Conservation (phyloP, 1,140 invertebrate genomes). For the Hylyphantes graminicola region DNA sequence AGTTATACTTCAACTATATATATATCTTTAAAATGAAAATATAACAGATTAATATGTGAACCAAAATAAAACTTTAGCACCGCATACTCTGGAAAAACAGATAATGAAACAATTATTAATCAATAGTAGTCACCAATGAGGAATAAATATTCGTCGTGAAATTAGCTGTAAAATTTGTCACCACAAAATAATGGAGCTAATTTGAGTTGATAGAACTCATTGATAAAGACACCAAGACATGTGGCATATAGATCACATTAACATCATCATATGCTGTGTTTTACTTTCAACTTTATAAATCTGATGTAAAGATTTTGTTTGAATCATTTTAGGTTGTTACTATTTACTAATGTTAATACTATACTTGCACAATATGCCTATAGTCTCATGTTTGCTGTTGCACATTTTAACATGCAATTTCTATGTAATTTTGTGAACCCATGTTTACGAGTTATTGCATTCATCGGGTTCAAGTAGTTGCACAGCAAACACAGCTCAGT, state of each 20-base stretch:
- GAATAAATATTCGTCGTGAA: slow-evolving; percentile 13
- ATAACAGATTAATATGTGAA: too few species aligned
- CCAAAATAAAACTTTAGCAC: too few species aligned
- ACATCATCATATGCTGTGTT: slow-evolving; percentile 8
- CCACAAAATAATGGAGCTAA: slow-evolving; percentile 30
- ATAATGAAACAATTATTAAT: slow-evolving; percentile 31
- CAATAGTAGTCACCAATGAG: slow-evolving; percentile 22
- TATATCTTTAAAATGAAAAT: too few species aligned
- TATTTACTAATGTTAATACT: slow-evolving; percentile 12
- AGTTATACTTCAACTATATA: too few species aligned
- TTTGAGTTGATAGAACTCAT: slow-evolving; percentile 13
- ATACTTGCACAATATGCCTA: slow-evolving; percentile 23
- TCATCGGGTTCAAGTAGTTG: slow-evolving; percentile 10
- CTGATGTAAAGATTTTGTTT: not conserved
- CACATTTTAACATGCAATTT: slow-evolving; percentile 17
- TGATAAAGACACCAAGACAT: slow-evolving; percentile 11
- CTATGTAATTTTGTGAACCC: slow-evolving; percentile 8
- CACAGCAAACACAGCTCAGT: slow-evolving; percentile 7
- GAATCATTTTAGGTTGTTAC: slow-evolving; percentile 3
- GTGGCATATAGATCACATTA: slow-evolving; percentile 25
- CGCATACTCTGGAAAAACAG: not conserved
- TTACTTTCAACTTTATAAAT: not conserved
- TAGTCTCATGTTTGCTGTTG: slow-evolving; percentile 1
- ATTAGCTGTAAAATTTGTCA: slow-evolving; percentile 21
- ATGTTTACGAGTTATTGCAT: slow-evolving; percentile 1